Percentiles rank a stretch among this genome's conserved stretches.
phyloP scores from a whole-genome alignment of 2,113 vertebrate species.

The Felis chaus region DNA sequence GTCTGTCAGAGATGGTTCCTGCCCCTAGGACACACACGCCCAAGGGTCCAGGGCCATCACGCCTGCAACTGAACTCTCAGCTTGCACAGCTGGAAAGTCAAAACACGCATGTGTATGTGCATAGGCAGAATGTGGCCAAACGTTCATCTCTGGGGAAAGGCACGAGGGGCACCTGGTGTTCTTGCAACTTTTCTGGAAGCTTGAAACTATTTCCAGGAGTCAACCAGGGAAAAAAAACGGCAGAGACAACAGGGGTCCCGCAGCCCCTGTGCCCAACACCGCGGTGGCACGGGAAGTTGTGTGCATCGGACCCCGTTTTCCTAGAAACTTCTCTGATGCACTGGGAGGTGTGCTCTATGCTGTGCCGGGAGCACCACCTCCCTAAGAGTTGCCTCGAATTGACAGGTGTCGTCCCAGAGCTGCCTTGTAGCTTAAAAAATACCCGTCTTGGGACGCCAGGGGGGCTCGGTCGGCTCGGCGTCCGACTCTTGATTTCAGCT shows the following conservation, averaged over 20 bases:
- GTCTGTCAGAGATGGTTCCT: neutral
- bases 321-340: neutral
- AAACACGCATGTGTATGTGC: fast-evolving
- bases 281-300: fast-evolving
- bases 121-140: neutral
- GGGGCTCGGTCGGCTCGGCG: too few species aligned
- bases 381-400: neutral
- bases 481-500: too few species aligned
- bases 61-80: neutral
- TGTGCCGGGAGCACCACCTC: fast-evolving
- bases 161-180: fast-evolving
- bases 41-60: neutral
- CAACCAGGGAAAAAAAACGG: neutral
- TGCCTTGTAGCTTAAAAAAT: neutral
- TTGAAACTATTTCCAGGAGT: neutral
- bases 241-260: fast-evolving
- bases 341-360: fast-evolving
- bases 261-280: fast-evolving
- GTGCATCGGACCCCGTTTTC: fast-evolving
- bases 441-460: too few species aligned
- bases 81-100: neutral
- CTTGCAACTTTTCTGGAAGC: neutral
- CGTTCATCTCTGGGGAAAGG: fast-evolving
- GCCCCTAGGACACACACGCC: neutral
- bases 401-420: neutral